Percentiles rank a stretch among this genome's conserved stretches.
Conservation (phyloP, 2,888 invertebrate genomes). For the Galerucella pusilla region DNA sequence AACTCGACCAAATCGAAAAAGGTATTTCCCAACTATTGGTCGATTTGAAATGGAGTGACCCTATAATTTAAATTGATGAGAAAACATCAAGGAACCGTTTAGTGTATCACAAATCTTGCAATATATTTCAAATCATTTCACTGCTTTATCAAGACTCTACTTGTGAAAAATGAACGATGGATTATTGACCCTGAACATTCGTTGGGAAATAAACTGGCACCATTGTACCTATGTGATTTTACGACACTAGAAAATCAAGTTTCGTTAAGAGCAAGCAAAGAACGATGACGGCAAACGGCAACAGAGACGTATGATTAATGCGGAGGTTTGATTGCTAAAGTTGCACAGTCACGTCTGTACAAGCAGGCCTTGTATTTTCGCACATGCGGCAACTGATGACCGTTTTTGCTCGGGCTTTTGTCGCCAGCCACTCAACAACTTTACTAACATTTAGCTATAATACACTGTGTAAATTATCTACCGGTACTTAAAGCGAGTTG, state of each 20-base stretch:
- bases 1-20: too few species aligned
- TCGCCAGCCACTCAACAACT: slow-evolving; percentile 47
- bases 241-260: not conserved
- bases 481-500: slow-evolving; percentile 5
- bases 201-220: not conserved
- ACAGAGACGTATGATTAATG: slow-evolving; percentile 56
- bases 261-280: not conserved
- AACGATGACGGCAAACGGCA: slow-evolving; percentile 29
- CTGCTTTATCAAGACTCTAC: not conserved
- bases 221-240: not conserved
- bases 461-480: slow-evolving; percentile 40
- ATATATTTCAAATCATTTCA: too few species aligned
- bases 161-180: not conserved
- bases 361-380: slow-evolving; percentile 45
- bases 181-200: not conserved
- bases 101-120: too few species aligned
- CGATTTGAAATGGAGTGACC: too few species aligned
- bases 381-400: slow-evolving; percentile 53
- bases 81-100: too few species aligned
- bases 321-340: slow-evolving; percentile 56
- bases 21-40: too few species aligned
- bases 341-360: slow-evolving; percentile 57
- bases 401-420: slow-evolving; percentile 50
- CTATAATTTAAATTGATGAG: too few species aligned
- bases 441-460: slow-evolving; percentile 51